phyloP scores from a whole-genome alignment of 2,797 vertebrate genomes.

The Chromobotia macracanthus region DNA sequence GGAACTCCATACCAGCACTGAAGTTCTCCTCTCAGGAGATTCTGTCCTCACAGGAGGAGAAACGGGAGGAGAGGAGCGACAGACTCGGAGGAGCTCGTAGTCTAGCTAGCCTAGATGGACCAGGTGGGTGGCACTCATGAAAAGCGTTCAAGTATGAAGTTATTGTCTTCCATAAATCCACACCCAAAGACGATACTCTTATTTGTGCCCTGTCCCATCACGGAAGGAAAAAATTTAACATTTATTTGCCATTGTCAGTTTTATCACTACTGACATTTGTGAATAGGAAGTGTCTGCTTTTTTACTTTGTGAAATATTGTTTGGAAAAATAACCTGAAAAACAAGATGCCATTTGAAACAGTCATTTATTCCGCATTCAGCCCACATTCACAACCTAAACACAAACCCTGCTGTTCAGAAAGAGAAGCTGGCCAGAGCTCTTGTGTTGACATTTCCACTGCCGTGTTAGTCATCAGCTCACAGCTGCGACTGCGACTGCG shows the following conservation, averaged over 20 bases:
- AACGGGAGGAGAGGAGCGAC: slow-evolving; percentile 79
- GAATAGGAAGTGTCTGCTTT: slow-evolving; percentile 3
- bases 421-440: background rate
- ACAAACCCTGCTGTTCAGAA: background rate
- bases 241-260: background rate
- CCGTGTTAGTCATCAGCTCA: background rate
- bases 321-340: slow-evolving; percentile 7
- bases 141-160: background rate
- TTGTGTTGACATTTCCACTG: slow-evolving; percentile 6
- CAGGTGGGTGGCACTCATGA: slow-evolving; percentile 76
- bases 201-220: background rate
- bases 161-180: background rate
- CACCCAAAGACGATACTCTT: background rate
- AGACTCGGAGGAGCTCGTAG: slow-evolving; percentile 86
- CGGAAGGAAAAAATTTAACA: background rate
- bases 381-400: background rate
- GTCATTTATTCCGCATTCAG: slow-evolving; percentile 12
- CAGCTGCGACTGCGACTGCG: background rate
- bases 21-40: slow-evolving; percentile 95
- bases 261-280: background rate
- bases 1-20: slow-evolving; percentile 89
- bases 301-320: background rate
- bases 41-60: slow-evolving; percentile 84
- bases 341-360: background rate
- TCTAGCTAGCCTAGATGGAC: slow-evolving; percentile 92